A percentile compares a stretch with the other conserved stretches of the same genome.
Conservation (phyloP, 2,797 vertebrate genomes). For the Peromyscus nudipes region DNA sequence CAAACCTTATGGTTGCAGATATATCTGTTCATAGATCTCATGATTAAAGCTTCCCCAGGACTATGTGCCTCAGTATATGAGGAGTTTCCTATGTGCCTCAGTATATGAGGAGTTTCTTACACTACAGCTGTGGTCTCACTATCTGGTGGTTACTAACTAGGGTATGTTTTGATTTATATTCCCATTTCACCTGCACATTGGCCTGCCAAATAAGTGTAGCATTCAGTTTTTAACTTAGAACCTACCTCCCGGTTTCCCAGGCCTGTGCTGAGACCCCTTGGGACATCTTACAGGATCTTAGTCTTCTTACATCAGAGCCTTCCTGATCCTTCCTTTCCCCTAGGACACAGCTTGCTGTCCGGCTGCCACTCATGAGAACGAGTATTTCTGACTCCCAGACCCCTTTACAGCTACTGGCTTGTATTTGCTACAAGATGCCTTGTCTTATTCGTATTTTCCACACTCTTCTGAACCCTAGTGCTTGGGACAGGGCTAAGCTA, state of each 20-base stretch:
- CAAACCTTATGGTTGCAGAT: not conserved
- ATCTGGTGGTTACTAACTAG: not conserved
- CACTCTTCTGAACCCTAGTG: not conserved
- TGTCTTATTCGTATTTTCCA: not conserved
- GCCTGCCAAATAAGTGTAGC: not conserved
- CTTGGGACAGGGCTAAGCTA: not conserved
- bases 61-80: not conserved
- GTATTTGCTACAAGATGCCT: not conserved
- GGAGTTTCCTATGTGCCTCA: not conserved
- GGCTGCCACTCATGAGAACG: not conserved
- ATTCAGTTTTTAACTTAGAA: not conserved
- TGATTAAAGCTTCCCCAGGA: not conserved
- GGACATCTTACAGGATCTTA: not conserved
- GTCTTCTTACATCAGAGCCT: not conserved
- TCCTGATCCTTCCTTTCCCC: not conserved
- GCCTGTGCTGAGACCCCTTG: not conserved
- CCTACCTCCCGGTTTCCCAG: not conserved
- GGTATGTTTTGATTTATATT: not conserved
- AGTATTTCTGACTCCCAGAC: not conserved
- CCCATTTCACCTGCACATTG: not conserved
- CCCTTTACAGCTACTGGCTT: not conserved
- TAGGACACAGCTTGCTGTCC: not conserved
- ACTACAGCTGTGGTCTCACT: not conserved
- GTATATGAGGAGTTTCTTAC: not conserved
- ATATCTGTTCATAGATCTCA: not conserved